phyloP scores from a whole-genome alignment of 2,113 vertebrate species.

The Syngnathoides biaculeatus region DNA sequence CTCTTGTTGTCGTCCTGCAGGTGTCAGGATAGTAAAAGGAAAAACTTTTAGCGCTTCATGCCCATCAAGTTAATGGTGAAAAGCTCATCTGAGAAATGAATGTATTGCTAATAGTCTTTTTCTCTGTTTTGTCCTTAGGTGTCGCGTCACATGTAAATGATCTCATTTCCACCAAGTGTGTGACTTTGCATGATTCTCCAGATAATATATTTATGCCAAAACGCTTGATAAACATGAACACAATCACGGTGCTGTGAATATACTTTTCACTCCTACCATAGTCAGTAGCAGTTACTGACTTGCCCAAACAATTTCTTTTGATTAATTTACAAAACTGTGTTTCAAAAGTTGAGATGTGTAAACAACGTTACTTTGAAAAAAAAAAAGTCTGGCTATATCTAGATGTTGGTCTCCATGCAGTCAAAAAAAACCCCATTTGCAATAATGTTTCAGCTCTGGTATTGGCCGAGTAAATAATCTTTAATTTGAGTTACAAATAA shows the following conservation, averaged over 20 bases:
- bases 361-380: too few species aligned
- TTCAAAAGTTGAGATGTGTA: too few species aligned
- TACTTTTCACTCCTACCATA: background rate
- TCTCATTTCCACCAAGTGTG: conserved; percentile 20
- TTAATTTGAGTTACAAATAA: conserved; percentile 15
- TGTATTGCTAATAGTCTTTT: conserved; percentile 39
- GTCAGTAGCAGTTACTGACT: too few species aligned
- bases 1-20: conserved; percentile 32
- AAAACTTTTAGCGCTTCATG: background rate
- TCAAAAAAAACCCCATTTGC: conserved; percentile 13
- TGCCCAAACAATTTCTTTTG: too few species aligned
- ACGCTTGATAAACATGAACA: background rate
- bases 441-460: conserved; percentile 25
- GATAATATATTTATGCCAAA: background rate
- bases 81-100: conserved; percentile 18
- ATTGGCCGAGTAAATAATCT: conserved; percentile 34
- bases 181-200: background rate
- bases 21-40: conserved; percentile 60
- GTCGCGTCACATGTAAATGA: conserved; percentile 45
- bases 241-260: background rate
- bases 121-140: conserved; percentile 32
- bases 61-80: conserved; percentile 17
- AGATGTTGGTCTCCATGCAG: too few species aligned
- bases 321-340: too few species aligned
- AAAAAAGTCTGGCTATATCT: too few species aligned